Evolutionary conservation across 2,797 vertebrate species (phyloP), one percentile per base, ranked within the genome.

Genomic region (Ctenopoma kingsleyae): DNA sequence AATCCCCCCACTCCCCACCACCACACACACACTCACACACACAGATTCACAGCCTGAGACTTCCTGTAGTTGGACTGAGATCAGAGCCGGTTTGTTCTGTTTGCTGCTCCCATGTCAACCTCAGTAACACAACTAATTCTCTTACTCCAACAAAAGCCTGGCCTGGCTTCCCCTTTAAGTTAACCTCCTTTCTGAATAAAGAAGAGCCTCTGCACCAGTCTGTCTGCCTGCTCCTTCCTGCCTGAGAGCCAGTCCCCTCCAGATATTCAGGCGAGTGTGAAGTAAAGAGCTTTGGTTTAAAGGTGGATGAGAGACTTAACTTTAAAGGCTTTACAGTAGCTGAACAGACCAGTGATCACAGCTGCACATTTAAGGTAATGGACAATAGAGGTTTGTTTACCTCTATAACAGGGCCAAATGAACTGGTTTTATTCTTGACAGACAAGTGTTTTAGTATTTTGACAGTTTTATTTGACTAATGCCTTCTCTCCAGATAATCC

Each of bases 41-140:
- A 70, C 16, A 76, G 78, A 89, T 77, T 83, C 87, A 89, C 85
- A 87, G 89, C 81, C 76, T 68, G 82, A 75, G 68, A 86, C 84
- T 91, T 90, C 83, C 84, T 87, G 74, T 79, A 40, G 49, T 50
- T 87, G 81, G 85, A 81, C 57, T 22, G 23, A 47, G 81, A 87
- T 86, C 83, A 84, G 70, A 86, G 81, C 62, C 67, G 12, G 61
- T 80, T 79, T 74, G 64, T 72, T 71, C 65, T 32, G 4, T 27
- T 27, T 66, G 47, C 60, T 53, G 76, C 67, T 76, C 72, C 63
- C 62, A 55, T 59, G 79, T 78, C 50, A 72, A 59, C 63, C 73
- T 61, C 43, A 56, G 56, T 20, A 70, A 67, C 38, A 40, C 49
- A 40, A 62, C 50, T 74, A 57, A 78, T 67, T 86, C 69, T 66